Conservation (phyloP, 2,888 invertebrate species). For the Fragum fragum region DNA sequence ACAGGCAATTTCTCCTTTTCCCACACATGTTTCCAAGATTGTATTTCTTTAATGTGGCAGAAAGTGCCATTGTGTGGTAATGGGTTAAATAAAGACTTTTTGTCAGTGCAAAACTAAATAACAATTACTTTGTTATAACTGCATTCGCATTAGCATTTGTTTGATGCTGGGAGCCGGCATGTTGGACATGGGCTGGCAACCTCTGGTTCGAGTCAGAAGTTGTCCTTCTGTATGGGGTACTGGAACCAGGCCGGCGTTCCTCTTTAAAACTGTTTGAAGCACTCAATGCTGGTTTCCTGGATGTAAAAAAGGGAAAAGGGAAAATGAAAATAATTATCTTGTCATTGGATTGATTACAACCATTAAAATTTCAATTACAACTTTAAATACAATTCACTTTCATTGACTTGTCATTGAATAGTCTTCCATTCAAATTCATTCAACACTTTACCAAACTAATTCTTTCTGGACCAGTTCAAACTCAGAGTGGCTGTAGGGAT, state of each 20-base stretch:
- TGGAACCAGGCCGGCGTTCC: conserved; percentile 71
- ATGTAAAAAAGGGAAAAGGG: conserved; percentile 24
- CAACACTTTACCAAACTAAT: too few relatives aligned
- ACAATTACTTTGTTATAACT: conserved; percentile 24
- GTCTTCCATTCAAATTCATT: too few relatives aligned
- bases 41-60: background rate
- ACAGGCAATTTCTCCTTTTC: background rate
- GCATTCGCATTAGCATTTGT: background rate
- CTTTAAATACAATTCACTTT: too few relatives aligned
- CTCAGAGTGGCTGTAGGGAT: too few relatives aligned
- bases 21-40: background rate
- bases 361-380: too few relatives aligned
- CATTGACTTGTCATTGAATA: too few relatives aligned
- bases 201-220: conserved; percentile 78
- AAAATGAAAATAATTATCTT: background rate
- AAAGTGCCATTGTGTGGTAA: background rate
- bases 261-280: conserved; percentile 78
- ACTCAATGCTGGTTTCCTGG: conserved; percentile 74
- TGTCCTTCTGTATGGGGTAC: conserved; percentile 78
- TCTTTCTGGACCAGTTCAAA: too few relatives aligned
- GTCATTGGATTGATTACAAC: too few relatives aligned
- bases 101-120: too few relatives aligned
- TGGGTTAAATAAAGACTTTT: too few relatives aligned
- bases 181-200: conserved; percentile 58
- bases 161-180: conserved; percentile 15